A percentile compares a stretch with the other conserved stretches of the same genome.
Conservation (phyloP, 2,113 vertebrate genomes). For the Sinocyclocheilus anophthalmus region DNA sequence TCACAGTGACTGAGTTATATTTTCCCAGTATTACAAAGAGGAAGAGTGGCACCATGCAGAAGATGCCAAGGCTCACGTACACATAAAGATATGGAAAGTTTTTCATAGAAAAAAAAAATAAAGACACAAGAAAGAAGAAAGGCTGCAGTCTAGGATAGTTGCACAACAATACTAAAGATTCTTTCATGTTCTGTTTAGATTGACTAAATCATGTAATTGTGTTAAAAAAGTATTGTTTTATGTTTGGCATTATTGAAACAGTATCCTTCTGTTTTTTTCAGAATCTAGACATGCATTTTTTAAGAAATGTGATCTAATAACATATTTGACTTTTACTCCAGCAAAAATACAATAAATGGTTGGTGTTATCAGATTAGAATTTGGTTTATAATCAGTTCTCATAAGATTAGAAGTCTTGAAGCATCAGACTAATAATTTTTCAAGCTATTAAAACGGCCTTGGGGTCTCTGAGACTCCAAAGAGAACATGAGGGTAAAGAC, state of each 20-base stretch:
- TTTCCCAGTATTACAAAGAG: constrained; percentile 70
- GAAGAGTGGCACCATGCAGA: constrained; percentile 80
- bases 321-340: neutral
- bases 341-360: neutral
- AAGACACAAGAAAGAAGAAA: neutral
- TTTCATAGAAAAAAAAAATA: neutral
- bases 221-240: neutral
- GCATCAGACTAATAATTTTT: constrained; percentile 1
- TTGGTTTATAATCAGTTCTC: constrained; percentile 3
- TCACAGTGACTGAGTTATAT: constrained; percentile 67
- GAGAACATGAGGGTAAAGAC: constrained; percentile 12
- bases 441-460: constrained; percentile 32
- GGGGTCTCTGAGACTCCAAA: constrained; percentile 26
- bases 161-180: neutral
- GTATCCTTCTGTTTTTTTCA: neutral
- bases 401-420: neutral
- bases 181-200: neutral
- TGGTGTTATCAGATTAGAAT: neutral
- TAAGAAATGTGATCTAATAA: neutral
- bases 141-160: neutral
- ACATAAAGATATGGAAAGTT: constrained; percentile 22
- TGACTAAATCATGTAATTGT: neutral
- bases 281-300: neutral
- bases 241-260: neutral
- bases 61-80: constrained; percentile 65